phyloP scores from a whole-genome alignment of 2,113 vertebrate species.

The Erythrolamprus reginae region DNA sequence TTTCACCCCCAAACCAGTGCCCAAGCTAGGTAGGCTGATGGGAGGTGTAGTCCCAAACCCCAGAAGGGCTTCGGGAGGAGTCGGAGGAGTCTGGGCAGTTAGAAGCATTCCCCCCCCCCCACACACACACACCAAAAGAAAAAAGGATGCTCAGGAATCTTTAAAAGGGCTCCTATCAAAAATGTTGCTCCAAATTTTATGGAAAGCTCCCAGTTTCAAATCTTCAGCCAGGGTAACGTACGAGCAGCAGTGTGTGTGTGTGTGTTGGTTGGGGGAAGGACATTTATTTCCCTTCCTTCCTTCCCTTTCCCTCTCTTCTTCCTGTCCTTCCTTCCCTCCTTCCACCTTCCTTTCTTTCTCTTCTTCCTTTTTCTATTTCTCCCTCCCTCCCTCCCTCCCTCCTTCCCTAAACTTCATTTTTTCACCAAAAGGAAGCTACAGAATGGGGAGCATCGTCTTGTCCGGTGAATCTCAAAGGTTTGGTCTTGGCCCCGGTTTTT shows the following conservation, averaged over 20 bases:
- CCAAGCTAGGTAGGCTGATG: background rate
- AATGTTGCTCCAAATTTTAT: background rate
- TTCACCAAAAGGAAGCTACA: background rate
- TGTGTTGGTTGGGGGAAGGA: no score
- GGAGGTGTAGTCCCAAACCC: background rate
- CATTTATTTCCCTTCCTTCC: no score
- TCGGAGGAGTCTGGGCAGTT: background rate
- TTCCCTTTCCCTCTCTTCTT: rapidly evolving
- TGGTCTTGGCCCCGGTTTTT: background rate
- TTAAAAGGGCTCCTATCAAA: background rate
- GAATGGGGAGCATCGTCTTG: background rate
- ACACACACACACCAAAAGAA: no score
- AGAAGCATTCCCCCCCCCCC: background rate
- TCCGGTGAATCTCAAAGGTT: background rate
- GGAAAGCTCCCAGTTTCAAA: background rate
- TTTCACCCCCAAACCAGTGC: background rate
- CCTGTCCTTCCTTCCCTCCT: no score
- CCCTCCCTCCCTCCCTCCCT: no score
- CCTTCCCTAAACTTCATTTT: background rate
- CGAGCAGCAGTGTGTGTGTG: background rate
- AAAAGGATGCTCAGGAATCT: background rate
- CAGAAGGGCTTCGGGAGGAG: background rate
- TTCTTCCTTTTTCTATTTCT: no score
- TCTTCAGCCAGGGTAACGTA: background rate
- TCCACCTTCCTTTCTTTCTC: no score